Base-by-base conservation (phyloP, 2,888 invertebrate species). In the Volucella zonaria region DNA sequence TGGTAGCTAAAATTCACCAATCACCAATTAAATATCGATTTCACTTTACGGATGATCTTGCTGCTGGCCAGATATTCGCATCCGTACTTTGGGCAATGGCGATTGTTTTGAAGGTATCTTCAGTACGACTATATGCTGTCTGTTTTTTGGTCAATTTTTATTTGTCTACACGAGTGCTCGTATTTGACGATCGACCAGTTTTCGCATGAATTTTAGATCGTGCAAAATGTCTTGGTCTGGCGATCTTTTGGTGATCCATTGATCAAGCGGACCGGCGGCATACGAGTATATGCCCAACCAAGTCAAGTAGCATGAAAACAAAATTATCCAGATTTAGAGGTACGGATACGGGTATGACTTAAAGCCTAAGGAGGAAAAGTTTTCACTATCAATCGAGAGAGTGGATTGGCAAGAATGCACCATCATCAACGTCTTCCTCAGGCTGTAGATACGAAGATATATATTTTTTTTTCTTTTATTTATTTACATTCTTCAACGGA, bases 371-470 rank as follows among this genome's bases (percentile, higher is more conserved):
- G 80, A 80, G 71, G 71, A 80, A 81, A 81, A 81, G 85, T 85
- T 85, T 85, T 85, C 85, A 85, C 85, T 85, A 81, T 85, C 81
- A 73, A 81, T 77, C 45, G 81, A 85, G 85, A 85, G 85, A 85
- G 85, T 85, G 85, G 81, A 71, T 54, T 80, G 76, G 61, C 76
- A 62, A 83, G 79, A 64, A 67, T 66, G 47, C 10, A 15, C 31
- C 31, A 45, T 11, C 51, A 43, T 23, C 61, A 59, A 66, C 67
- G 38, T 31, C 15, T 51, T 68, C 67, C 74, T 58, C 67, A n/a
- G 52, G 74, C 74, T 31, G 6, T 52, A 52, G 54, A 61, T 56
- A 58, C 62, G 31, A 31, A 31, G 31, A 31, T 31, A 31, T 23
- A 1, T 31, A 1, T 18, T 18, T 18, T 18, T 18, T 23, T 31